These are phyloP conservation scores for Armadillidium nasatum DNA, from an alignment of 1,140 invertebrate genomes.

Conservation along the genomic window DNA sequence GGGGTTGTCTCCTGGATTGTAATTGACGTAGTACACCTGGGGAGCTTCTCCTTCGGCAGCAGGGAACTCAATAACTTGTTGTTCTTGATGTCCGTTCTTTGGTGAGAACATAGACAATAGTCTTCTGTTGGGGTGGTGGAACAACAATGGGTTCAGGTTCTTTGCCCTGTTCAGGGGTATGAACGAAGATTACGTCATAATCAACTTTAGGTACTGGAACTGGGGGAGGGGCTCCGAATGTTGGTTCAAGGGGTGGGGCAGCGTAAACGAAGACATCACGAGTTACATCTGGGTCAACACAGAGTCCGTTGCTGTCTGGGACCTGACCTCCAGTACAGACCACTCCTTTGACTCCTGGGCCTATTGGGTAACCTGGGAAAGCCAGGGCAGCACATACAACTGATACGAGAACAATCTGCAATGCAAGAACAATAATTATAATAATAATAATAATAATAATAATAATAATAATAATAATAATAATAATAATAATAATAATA, in stretches of 20 bases:
- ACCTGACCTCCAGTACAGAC: conserved; percentile 32
- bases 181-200: conserved; percentile 40
- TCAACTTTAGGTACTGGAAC: conserved; percentile 34
- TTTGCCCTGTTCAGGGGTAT: conserved; percentile 22
- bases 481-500: too few relatives aligned
- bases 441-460: too few relatives aligned
- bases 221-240: conserved; percentile 25
- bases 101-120: conserved; percentile 39
- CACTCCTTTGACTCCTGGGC: conserved; percentile 12
- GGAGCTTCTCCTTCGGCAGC: conserved; percentile 26
- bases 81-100: conserved; percentile 28
- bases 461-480: too few relatives aligned
- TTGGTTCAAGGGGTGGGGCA: conserved; percentile 27
- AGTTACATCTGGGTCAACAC: conserved; percentile 31
- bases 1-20: conserved; percentile 38
- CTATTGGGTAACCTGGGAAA: not conserved
- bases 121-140: conserved; percentile 36
- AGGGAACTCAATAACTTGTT: conserved; percentile 32
- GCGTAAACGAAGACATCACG: conserved; percentile 36
- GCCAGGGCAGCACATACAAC: too few relatives aligned
- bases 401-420: too few relatives aligned
- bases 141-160: conserved; percentile 31
- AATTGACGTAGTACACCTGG: conserved; percentile 41
- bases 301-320: conserved; percentile 31
- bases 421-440: too few relatives aligned